phyloP scores from a whole-genome alignment of 2,888 invertebrate species.

The Chrysodeixis includens region DNA sequence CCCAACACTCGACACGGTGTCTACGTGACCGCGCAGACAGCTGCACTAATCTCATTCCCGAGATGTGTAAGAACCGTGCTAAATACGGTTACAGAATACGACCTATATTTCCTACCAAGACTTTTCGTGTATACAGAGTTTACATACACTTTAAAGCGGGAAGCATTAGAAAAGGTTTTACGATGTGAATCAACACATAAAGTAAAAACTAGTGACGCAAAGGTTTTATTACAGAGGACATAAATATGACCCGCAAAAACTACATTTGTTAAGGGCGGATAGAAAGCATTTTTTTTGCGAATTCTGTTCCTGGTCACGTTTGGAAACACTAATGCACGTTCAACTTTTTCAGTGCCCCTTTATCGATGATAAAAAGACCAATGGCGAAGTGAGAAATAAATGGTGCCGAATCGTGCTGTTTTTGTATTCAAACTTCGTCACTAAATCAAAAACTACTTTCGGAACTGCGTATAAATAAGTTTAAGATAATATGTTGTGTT shows the following conservation, averaged over 20 bases:
- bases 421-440: slow-evolving; percentile 76
- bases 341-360: slow-evolving; percentile 70
- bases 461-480: slow-evolving; percentile 39
- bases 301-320: slow-evolving; percentile 72
- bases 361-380: slow-evolving; percentile 73
- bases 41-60: slow-evolving; percentile 78
- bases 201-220: slow-evolving; percentile 12
- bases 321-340: slow-evolving; percentile 70
- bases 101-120: slow-evolving; percentile 40
- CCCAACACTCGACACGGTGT: slow-evolving; percentile 77
- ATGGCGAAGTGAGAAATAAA: slow-evolving; percentile 73
- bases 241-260: slow-evolving; percentile 42
- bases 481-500: slow-evolving; percentile 31
- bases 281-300: slow-evolving; percentile 59
- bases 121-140: slow-evolving; percentile 9
- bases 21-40: slow-evolving; percentile 86
- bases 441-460: slow-evolving; percentile 78
- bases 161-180: neutral
- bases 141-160: too few species aligned
- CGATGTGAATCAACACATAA: neutral
- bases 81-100: slow-evolving; percentile 61
- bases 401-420: slow-evolving; percentile 72
- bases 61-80: slow-evolving; percentile 62
- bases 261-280: slow-evolving; percentile 55
- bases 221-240: slow-evolving; percentile 40